A percentile compares a stretch with the other conserved stretches of the same genome.
Conservation (phyloP, 2,888 invertebrate genomes). For the Aphidoletes aphidimyza region DNA sequence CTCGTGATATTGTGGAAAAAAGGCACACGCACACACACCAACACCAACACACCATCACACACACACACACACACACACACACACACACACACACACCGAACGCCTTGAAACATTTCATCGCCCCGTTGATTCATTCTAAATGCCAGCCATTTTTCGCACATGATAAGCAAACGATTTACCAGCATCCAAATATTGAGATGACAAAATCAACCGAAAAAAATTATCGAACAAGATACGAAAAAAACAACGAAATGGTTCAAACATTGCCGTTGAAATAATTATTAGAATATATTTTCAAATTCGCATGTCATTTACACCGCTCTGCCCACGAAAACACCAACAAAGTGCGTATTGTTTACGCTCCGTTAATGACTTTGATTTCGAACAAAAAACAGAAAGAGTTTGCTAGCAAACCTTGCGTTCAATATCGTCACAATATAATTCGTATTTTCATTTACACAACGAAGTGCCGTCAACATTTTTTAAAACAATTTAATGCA, state of each 20-base stretch:
- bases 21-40: too few relatives aligned
- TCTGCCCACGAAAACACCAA: neutral
- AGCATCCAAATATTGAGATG: neutral
- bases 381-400: neutral
- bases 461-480: too few relatives aligned
- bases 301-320: neutral
- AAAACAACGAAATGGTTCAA: too few relatives aligned
- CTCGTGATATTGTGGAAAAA: too few relatives aligned
- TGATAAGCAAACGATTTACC: conserved; percentile 4
- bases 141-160: conserved; percentile 19
- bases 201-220: neutral
- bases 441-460: too few relatives aligned
- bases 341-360: conserved; percentile 2
- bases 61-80: too few relatives aligned
- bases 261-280: too few relatives aligned
- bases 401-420: too few relatives aligned
- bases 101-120: conserved; percentile 23
- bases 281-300: neutral
- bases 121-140: neutral
- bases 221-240: neutral
- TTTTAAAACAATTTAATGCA: too few relatives aligned
- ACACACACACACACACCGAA: neutral
- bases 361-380: conserved; percentile 29
- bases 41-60: too few relatives aligned
- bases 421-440: neutral